Percentiles rank a stretch among this genome's conserved stretches.
These are phyloP conservation scores for Myiozetetes cayanensis DNA, from an alignment of 2,113 vertebrate genomes.

Conservation along the genomic window DNA sequence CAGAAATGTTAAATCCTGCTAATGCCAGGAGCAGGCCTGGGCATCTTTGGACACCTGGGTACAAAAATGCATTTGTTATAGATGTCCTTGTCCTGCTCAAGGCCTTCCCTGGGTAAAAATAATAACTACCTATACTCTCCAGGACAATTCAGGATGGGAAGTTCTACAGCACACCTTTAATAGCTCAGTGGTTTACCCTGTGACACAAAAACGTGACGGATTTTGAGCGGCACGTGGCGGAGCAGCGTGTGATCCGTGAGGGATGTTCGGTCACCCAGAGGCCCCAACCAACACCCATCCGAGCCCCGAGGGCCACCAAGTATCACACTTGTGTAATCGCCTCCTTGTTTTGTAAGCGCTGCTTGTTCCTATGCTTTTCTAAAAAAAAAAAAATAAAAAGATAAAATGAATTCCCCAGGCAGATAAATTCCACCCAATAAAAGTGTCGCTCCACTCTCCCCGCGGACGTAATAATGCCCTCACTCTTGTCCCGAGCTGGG, in stretches of 20 bases:
- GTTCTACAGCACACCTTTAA: background rate
- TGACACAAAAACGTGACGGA: background rate
- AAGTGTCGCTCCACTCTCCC: background rate
- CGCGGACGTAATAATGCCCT: background rate
- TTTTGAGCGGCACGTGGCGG: background rate
- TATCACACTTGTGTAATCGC: background rate
- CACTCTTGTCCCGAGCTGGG: constrained; percentile 19
- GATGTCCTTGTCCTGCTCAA: background rate
- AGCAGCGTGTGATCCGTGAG: background rate
- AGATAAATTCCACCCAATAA: constrained; percentile 47
- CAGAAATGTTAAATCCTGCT: background rate
- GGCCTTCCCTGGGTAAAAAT: background rate
- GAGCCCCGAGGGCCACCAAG: background rate
- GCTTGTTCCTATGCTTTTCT: background rate
- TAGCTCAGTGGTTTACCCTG: background rate
- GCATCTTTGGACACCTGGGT: background rate
- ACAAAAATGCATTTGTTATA: accelerated
- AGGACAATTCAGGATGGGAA: background rate
- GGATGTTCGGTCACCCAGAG: background rate
- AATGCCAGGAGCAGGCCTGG: background rate
- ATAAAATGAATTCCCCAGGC: background rate
- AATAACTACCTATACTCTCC: background rate
- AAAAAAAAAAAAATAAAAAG: background rate
- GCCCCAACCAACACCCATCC: background rate
- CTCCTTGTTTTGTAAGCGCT: background rate